Evolutionary conservation across 1,140 invertebrate species (phyloP).

Genomic region (Choristoneura fumiferana): DNA sequence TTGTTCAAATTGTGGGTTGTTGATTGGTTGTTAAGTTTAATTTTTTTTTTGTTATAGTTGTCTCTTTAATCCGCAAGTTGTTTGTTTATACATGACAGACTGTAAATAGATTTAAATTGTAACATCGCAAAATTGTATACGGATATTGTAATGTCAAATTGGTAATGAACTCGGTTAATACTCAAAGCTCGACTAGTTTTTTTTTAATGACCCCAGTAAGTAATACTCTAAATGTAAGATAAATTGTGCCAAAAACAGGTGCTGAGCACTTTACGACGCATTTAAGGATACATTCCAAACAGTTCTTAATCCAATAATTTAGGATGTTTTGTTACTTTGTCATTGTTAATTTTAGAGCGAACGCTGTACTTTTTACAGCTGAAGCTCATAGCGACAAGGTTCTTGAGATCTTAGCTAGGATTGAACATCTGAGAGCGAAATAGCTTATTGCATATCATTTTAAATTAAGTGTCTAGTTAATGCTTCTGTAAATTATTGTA

Average conservation of each 20-base stretch:
- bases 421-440: constrained; percentile 41
- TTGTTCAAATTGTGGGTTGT: constrained; percentile 19
- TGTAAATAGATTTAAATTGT: constrained; percentile 20
- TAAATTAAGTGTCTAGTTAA: constrained; percentile 44
- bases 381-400: constrained; percentile 1
- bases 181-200: constrained; percentile 9
- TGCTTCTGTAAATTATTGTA: constrained; percentile 75
- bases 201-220: neutral
- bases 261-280: constrained; percentile 14
- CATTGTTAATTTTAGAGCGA: neutral
- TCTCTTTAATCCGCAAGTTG: constrained; percentile 3
- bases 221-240: constrained; percentile 15
- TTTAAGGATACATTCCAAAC: constrained; percentile 14
- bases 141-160: constrained; percentile 5
- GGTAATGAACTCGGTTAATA: constrained; percentile 9
- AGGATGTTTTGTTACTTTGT: neutral
- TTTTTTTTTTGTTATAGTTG: constrained; percentile 24
- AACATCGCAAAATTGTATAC: constrained; percentile 5
- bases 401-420: constrained; percentile 8
- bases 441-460: constrained; percentile 77
- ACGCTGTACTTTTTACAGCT: neutral
- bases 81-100: constrained; percentile 27
- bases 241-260: constrained; percentile 17
- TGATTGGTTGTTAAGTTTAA: constrained; percentile 46
- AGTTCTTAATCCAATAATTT: constrained; percentile 2